Base-by-base conservation (phyloP, 2,113 vertebrate species). In the Ondatra zibethicus region DNA sequence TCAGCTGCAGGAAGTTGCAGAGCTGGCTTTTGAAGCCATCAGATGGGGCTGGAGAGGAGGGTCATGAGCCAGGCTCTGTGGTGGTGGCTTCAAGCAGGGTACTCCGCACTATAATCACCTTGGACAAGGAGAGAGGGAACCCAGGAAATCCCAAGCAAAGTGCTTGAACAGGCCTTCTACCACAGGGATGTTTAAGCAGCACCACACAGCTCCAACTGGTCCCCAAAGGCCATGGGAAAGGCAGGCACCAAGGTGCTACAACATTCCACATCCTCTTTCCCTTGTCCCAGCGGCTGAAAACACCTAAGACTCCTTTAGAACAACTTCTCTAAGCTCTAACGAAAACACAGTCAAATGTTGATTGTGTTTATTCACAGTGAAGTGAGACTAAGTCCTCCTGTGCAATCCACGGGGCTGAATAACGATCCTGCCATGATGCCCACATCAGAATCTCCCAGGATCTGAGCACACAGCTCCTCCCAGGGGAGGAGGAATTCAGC, bases 51-150 rank as follows among this genome's bases (percentile, higher is more conserved):
- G 45, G 45, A 39, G 65, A 63, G 2, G 11, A 63, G 2, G 11
- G 61, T 33, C 72, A 14, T 3, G 3, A 27, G 36, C 39, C 7
- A 2, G 0, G 84, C 11, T 36, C 61, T 4, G 0, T n/a, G 29
- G 47, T 0, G 10, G 4, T 25, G 0, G 0, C 12, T 8, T 25
- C 19, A 13, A 61, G 55, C 39, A 70, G 50, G 58, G 4, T 6
- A 6, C 45, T 29, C 50, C 19, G n/a, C 68, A 78, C 36, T 8
- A 7, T 0, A 2, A 27, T 0, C 0, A 31, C 1, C 0, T 3
- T 33, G 7, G 31, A 14, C 3, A 5, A 4, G 36, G 29, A 11
- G 3, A 25, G 29, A 29, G 80, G 91, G 85, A 17, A 31, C 45
- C n/a, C 1, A 4, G 33, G 92, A 1, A 77, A 39, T 3, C 0